Base-by-base conservation (phyloP, 2,113 vertebrate genomes). In the Peucedramus taeniatus region DNA sequence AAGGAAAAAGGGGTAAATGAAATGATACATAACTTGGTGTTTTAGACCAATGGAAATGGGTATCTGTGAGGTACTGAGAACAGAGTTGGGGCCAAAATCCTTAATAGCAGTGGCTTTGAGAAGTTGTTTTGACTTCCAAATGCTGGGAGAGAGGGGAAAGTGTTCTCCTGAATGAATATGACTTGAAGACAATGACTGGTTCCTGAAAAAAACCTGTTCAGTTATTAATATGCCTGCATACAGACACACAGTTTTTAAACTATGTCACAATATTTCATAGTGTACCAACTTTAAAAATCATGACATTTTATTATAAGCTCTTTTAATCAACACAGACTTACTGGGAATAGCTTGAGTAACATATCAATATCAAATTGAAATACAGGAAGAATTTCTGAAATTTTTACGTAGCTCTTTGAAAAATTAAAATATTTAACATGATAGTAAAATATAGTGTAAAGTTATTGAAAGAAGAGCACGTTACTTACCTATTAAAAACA, bases 21-120 rank as follows among this genome's bases (percentile, higher is more conserved):
- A 71, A 63, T 3, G 0, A 49, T 45, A 9, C 7, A 40, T 49
- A 64, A 56, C 6, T 31, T 65, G 5, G 1, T 60, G 15, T 65
- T 86, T 84, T 76, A 56, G 16, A 83, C 11, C 40, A 49, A 49
- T 49, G 8, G 15, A 65, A 77, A 53, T 21, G 10, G 35, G 24
- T 3, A 2, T 17, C 22, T 50, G 3, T n/a, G 57, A 51, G 18
- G 50, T 71, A 50, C 18, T n/a, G 5, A 49, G 59, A 64, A 47
- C 2, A 53, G 14, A 16, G 13, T 18, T 79, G 15, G 26, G 6
- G 9, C 5, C 76, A 15, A 85, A 70, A 47, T 70, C 27, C 8
- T 71, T 72, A 37, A 35, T 14, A 61, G 11, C 6, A 26, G 8
- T 54, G 40, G 8, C 35, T 75, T 79, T 76, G 13, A 59, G 28